Base-by-base conservation (phyloP, 2,797 vertebrate genomes). In the Acrossocheilus fasciatus region DNA sequence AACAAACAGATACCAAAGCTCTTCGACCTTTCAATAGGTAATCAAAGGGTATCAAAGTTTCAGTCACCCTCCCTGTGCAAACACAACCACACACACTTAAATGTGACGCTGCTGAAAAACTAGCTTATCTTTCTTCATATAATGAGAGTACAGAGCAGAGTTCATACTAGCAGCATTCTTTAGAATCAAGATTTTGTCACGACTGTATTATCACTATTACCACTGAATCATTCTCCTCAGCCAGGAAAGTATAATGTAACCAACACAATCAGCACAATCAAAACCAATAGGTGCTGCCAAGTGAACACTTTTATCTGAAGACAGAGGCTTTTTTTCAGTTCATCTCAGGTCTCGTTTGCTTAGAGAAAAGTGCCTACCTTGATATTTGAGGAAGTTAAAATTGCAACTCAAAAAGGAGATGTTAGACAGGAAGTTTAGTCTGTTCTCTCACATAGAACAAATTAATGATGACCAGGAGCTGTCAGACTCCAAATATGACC, bases 31-130 rank as follows among this genome's bases (percentile, higher is more conserved):
- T 68, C 30, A 68, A 20, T 14, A 30, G 15, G 34, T 20, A 68
- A 77, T 77, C 10, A 84, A 34, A 34, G 41, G 45, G 64, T 85
- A 85, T 85, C 18, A 72, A 72, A 62, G 66, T 80, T 62, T 80
- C 76, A 85, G 41, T 72, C 34, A 72, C 76, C 41, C 76, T 62
- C 84, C 76, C 76, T 80, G 52, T 47, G 76, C 52, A 85, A 80
- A 73, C 39, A 82, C 68, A 79, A 62, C 64, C 43, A 7, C 26
- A 39, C 41, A 50, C 66, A 77, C 20, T 64, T 70, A 30, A 70
- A 85, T 45, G 75, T 30, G 50, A 57, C 36, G 4, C 14, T 69
- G 1, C 43, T 78, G 62, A 41, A 66, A 17, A 43, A 26, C 10
- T 36, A 34, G 57, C 64, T 79, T 70, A 80, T 85, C 68, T 45